Evolutionary conservation across 2,888 invertebrate species (phyloP).

Genomic region (Apotomis capreana): DNA sequence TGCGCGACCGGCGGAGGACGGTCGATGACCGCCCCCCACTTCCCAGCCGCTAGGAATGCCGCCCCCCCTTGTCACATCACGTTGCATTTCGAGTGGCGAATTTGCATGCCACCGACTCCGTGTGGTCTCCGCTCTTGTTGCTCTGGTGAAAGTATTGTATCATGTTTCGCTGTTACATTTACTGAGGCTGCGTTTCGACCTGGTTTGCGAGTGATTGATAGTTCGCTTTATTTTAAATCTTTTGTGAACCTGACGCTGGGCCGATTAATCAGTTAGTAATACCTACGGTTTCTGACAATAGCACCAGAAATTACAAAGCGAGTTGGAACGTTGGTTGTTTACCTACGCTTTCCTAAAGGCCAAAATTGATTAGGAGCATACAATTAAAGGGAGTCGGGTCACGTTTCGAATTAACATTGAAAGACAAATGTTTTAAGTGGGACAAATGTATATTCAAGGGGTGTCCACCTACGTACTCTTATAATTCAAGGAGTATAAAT

Average conservation of each 20-base stretch:
- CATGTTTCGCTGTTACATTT: constrained; percentile 20
- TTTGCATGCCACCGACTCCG: constrained; percentile 68
- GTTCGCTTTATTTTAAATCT: constrained; percentile 34
- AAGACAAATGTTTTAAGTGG: constrained; percentile 57
- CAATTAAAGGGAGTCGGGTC: constrained; percentile 30
- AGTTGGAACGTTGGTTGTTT: constrained; percentile 15
- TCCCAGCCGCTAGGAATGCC: constrained; percentile 71
- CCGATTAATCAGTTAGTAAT: constrained; percentile 29
- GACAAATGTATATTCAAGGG: constrained; percentile 68
- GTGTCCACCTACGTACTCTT: constrained; percentile 65
- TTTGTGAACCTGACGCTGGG: constrained; percentile 33
- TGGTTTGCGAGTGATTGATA: constrained; percentile 47
- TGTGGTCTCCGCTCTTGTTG: constrained; percentile 52
- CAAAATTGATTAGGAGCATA: constrained; percentile 19
- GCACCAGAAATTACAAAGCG: constrained; percentile 7
- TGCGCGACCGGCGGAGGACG: constrained; percentile 79
- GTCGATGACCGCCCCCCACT: constrained; percentile 77
- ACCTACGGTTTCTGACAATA: constrained; percentile 7
- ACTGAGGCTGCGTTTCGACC: constrained; percentile 38
- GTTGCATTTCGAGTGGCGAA: constrained; percentile 77
- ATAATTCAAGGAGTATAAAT: constrained; percentile 61
- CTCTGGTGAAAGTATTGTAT: constrained; percentile 54
- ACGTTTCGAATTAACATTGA: constrained; percentile 51
- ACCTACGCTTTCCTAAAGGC: background rate
- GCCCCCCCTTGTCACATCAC: constrained; percentile 69